phyloP scores from a whole-genome alignment of 1,140 invertebrate species.

The Drosophila bocki region DNA sequence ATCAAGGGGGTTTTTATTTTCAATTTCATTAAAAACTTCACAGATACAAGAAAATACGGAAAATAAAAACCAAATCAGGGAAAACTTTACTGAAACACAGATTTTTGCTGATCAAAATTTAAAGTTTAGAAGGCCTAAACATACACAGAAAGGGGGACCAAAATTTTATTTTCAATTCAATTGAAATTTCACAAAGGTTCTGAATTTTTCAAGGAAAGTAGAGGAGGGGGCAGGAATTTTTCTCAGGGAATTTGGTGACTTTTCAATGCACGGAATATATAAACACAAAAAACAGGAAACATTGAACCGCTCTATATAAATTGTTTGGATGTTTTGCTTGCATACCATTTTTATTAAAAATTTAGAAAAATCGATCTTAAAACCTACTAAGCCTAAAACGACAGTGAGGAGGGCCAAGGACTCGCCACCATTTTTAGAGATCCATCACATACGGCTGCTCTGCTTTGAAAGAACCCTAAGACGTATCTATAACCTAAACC shows the following conservation, averaged over 20 bases:
- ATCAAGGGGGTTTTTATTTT: conserved; percentile 14
- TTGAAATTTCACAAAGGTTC: conserved; percentile 20
- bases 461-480: conserved; percentile 61
- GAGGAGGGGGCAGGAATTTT: not conserved
- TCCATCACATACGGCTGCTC: conserved; percentile 80
- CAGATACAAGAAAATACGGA: not conserved
- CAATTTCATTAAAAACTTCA: conserved; percentile 27
- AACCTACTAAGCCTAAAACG: conserved; percentile 64
- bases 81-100: not conserved
- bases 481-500: conserved; percentile 48
- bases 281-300: conserved; percentile 78
- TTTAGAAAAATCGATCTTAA: conserved; percentile 65
- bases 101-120: conserved; percentile 7
- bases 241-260: conserved; percentile 60
- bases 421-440: conserved; percentile 65
- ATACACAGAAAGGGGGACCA: conserved; percentile 27
- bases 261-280: conserved; percentile 69
- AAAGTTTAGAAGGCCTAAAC: conserved; percentile 26
- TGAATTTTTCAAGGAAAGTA: conserved; percentile 5
- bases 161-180: conserved; percentile 36
- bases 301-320: conserved; percentile 83
- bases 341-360: conserved; percentile 64
- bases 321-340: conserved; percentile 77
- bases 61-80: not conserved
- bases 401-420: conserved; percentile 53